Conservation (phyloP, 2,888 invertebrate genomes). For the Entomobrya proxima region DNA sequence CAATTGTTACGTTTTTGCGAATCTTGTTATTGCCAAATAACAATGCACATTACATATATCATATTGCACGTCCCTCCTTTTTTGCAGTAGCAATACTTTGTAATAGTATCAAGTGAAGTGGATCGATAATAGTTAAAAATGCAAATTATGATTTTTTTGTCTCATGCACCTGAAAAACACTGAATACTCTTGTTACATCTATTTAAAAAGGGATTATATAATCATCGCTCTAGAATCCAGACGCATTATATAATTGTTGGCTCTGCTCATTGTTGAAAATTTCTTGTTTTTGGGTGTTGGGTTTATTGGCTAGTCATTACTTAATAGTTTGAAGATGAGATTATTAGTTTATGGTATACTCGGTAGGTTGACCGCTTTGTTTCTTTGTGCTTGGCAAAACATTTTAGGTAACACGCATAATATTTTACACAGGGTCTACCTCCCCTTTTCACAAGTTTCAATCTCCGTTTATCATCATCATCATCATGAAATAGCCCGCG, state of each 20-base stretch:
- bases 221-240: not conserved
- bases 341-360: not conserved
- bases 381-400: not conserved
- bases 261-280: not conserved
- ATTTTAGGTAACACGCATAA: too few species aligned
- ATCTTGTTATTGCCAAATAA: constrained; percentile 26
- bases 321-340: too few species aligned
- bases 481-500: not conserved
- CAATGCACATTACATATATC: constrained; percentile 9
- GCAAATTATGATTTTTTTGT: not conserved
- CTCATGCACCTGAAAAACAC: constrained; percentile 31
- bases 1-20: not conserved
- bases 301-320: too few species aligned
- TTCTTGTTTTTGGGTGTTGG: not conserved
- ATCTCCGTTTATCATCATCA: not conserved
- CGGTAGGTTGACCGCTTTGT: not conserved
- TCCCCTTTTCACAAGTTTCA: not conserved
- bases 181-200: constrained; percentile 21
- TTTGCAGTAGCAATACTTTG: too few species aligned
- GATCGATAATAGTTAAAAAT: not conserved
- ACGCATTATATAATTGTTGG: constrained; percentile 2
- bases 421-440: too few species aligned
- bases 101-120: too few species aligned
- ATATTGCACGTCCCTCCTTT: not conserved
- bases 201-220: not conserved